These are phyloP conservation scores for Myotis daubentonii DNA, from an alignment of 2,797 vertebrate genomes.

Conservation along the genomic window DNA sequence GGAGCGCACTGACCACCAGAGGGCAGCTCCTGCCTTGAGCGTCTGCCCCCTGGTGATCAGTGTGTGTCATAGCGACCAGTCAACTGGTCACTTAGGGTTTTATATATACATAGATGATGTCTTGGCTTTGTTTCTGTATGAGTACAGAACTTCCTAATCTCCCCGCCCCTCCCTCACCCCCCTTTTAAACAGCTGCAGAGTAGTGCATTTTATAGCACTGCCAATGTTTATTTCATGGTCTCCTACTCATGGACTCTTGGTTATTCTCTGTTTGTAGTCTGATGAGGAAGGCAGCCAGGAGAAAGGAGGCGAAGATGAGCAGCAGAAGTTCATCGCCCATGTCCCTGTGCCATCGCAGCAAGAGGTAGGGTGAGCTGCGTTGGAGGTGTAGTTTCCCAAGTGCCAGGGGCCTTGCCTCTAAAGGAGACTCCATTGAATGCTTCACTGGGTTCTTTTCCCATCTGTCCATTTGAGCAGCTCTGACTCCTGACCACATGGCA, in stretches of 20 bases:
- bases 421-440: not conserved
- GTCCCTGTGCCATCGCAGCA: conserved; percentile 96
- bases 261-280: conserved; percentile 81
- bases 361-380: conserved; percentile 88
- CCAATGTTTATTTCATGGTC: not conserved
- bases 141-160: not conserved
- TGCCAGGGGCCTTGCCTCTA: not conserved
- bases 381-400: not conserved
- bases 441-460: too few species aligned
- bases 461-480: not conserved
- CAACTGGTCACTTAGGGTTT: too few species aligned
- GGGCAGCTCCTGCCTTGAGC: too few species aligned
- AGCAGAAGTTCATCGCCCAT: conserved; percentile 94
- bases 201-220: not conserved
- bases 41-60: too few species aligned
- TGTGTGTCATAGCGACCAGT: too few species aligned
- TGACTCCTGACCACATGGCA: too few species aligned
- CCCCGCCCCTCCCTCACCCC: too few species aligned
- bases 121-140: not conserved
- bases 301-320: conserved; percentile 90
- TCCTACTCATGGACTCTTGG: not conserved
- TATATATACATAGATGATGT: not conserved
- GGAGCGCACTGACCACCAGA: too few species aligned
- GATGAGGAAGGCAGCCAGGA: conserved; percentile 90
- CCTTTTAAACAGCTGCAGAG: not conserved